These are phyloP conservation scores for Buteo buteo DNA, from an alignment of 2,113 vertebrate species.

Conservation along the genomic window DNA sequence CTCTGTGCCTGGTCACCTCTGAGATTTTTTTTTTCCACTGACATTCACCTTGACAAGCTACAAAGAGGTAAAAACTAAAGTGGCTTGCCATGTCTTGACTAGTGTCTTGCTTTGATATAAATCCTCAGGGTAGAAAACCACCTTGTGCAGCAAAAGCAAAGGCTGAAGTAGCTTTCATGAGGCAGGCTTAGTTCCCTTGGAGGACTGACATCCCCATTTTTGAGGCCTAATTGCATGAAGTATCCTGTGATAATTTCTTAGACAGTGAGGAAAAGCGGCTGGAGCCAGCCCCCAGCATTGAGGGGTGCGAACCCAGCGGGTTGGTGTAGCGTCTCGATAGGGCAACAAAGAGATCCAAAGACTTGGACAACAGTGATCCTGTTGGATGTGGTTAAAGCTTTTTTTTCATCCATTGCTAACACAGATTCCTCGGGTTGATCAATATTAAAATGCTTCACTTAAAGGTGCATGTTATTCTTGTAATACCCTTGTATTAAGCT, in stretches of 20 bases:
- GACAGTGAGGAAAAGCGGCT: neutral
- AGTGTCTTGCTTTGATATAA: conserved; percentile 26
- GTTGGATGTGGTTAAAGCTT: neutral
- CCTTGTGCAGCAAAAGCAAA: neutral
- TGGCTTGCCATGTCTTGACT: neutral
- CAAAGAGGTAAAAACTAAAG: conserved; percentile 15
- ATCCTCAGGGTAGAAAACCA: conserved; percentile 17
- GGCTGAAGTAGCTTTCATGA: conserved; percentile 31
- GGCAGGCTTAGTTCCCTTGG: neutral
- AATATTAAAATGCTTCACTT: neutral
- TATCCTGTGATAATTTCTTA: conserved; percentile 11
- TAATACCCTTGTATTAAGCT: neutral
- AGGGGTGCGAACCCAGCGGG: neutral
- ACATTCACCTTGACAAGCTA: conserved; percentile 24
- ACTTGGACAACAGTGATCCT: neutral
- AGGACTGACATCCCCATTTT: conserved; percentile 22
- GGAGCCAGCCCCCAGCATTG: neutral
- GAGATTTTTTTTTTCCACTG: neutral
- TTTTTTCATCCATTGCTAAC: neutral
- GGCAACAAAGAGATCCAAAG: conserved; percentile 14
- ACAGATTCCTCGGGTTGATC: neutral
- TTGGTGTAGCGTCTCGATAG: neutral
- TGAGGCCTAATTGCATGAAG: conserved; percentile 25
- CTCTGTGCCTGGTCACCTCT: conserved; percentile 20
- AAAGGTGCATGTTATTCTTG: neutral